Conservation (phyloP, 2,797 vertebrate genomes). For the Alcedo atthis region DNA sequence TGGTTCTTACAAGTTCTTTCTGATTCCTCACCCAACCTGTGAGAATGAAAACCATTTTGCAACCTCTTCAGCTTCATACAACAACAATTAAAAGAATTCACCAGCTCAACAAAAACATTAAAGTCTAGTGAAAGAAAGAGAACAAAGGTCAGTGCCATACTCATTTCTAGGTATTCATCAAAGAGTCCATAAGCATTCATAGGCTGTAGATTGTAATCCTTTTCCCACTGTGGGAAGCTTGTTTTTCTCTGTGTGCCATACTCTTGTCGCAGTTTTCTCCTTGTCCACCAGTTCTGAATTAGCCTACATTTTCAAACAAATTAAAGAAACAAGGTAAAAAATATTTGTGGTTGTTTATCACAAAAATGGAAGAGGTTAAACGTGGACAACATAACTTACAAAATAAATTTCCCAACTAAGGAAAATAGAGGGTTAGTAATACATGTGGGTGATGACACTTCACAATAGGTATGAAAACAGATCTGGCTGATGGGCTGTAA, state of each 20-base stretch:
- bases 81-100: neutral
- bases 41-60: neutral
- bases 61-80: neutral
- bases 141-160: slow-evolving; percentile 75
- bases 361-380: neutral
- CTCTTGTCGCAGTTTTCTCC: slow-evolving; percentile 85
- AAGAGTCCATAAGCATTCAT: slow-evolving; percentile 94
- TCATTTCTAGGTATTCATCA: slow-evolving; percentile 96
- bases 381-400: neutral
- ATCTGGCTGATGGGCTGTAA: neutral
- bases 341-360: neutral
- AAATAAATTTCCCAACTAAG: neutral
- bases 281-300: slow-evolving; percentile 95
- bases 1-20: neutral
- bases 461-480: neutral
- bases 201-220: slow-evolving; percentile 91
- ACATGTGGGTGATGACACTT: neutral
- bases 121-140: neutral
- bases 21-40: neutral
- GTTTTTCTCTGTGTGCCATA: slow-evolving; percentile 83
- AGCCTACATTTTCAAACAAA: slow-evolving; percentile 75
- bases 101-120: neutral
- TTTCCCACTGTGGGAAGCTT: slow-evolving; percentile 91
- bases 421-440: neutral
- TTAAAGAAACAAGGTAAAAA: slow-evolving; percentile 12